A percentile compares a stretch with the other conserved stretches of the same genome.
Conservation (phyloP, 2,888 invertebrate genomes). For the Malacosoma neustria region DNA sequence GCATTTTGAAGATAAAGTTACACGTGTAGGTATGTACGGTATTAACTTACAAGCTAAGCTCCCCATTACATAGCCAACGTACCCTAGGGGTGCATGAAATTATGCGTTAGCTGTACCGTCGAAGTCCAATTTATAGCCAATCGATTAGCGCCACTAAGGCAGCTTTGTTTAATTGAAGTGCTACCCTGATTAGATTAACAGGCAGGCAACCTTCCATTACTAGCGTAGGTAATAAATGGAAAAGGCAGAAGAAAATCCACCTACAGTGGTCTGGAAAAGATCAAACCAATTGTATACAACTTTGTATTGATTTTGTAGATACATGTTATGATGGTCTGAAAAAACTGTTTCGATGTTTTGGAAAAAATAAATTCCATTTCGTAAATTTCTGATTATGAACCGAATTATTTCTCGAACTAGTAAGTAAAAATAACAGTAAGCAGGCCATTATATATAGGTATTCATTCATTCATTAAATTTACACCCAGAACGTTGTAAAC, state of each 20-base stretch:
- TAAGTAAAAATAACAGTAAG: too few relatives aligned
- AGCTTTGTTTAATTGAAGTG: conserved; percentile 60
- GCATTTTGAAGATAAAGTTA: background rate
- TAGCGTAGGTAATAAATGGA: conserved; percentile 31
- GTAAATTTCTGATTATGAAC: too few relatives aligned
- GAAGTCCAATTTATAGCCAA: conserved; percentile 50
- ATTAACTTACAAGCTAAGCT: conserved; percentile 5
- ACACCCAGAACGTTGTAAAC: too few relatives aligned
- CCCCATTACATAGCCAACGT: conserved; percentile 4
- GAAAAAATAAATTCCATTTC: too few relatives aligned
- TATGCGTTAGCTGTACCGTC: conserved; percentile 34
- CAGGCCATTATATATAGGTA: too few relatives aligned
- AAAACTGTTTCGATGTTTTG: too few relatives aligned
- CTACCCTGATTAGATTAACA: conserved; percentile 53
- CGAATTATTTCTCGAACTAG: too few relatives aligned
- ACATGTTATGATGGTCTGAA: too few relatives aligned
- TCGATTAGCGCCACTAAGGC: conserved; percentile 55
- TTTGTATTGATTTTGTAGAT: too few relatives aligned
- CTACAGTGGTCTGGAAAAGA: conserved; percentile 9
- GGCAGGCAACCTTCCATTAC: conserved; percentile 25
- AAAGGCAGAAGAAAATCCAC: conserved; percentile 23
- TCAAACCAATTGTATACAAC: conserved; percentile 2
- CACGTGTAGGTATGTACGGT: background rate
- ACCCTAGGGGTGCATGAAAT: conserved; percentile 40
- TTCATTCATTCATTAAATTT: too few relatives aligned